Conservation (phyloP, 2,888 invertebrate species). For the Adela reaumurella region DNA sequence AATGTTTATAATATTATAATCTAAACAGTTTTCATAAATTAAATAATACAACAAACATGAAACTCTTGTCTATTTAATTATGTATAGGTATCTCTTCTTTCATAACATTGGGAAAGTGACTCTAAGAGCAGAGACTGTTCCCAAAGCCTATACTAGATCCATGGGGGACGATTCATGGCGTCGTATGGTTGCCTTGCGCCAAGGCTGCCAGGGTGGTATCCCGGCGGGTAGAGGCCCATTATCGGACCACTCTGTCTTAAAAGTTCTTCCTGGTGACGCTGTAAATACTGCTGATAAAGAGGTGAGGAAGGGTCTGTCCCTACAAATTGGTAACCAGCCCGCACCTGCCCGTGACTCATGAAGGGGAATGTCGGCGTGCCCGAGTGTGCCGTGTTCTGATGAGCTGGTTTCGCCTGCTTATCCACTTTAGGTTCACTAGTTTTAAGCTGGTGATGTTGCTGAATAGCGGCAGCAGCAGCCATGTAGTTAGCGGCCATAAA, state of each 20-base stretch:
- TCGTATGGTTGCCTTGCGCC: conserved; percentile 73
- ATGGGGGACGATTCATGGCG: conserved; percentile 62
- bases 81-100: neutral
- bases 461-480: conserved; percentile 36
- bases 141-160: conserved; percentile 50
- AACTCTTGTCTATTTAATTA: neutral
- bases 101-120: neutral
- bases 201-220: conserved; percentile 56
- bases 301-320: conserved; percentile 61
- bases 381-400: conserved; percentile 38
- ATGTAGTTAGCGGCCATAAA: conserved; percentile 55
- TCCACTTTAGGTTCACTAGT: conserved; percentile 29
- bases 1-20: too few relatives aligned
- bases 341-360: conserved; percentile 56
- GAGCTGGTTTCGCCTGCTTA: conserved; percentile 44
- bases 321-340: conserved; percentile 61
- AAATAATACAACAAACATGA: neutral
- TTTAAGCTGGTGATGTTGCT: conserved; percentile 40
- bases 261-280: conserved; percentile 59
- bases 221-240: conserved; percentile 63
- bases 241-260: conserved; percentile 58
- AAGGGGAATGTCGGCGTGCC: conserved; percentile 55
- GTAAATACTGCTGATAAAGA: conserved; percentile 70
- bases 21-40: neutral
- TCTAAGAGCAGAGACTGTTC: neutral